Evolutionary conservation across 64 coral and sea anemone genomes (phyloP).

Genomic region (Acropora yongei): DNA sequence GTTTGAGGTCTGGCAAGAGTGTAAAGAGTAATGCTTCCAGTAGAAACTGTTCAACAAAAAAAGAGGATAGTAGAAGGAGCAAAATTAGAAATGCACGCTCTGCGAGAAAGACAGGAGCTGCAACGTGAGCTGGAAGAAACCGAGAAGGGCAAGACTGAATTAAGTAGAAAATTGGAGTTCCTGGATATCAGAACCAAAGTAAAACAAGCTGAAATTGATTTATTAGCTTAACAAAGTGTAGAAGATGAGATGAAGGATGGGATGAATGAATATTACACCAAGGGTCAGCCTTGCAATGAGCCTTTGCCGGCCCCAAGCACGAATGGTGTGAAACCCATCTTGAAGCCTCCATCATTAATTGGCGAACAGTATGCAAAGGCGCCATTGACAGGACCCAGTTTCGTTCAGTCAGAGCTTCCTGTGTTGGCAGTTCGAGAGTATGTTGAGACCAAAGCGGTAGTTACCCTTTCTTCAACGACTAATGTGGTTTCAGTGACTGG

Average conservation of each 20-base stretch:
- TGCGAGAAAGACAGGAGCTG: conserved; percentile 50
- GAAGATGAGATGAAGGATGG: conserved; percentile 1
- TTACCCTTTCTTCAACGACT: too few species aligned
- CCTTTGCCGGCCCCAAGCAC: neutral
- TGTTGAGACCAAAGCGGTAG: too few species aligned
- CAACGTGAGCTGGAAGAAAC: conserved; percentile 34
- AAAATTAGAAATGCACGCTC: conserved; percentile 40
- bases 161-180: conserved; percentile 17
- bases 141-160: conserved; percentile 25
- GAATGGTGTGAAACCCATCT: neutral
- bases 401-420: too few species aligned
- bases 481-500: too few species aligned
- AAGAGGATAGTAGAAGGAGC: conserved; percentile 5
- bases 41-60: conserved; percentile 22
- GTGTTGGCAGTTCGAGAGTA: too few species aligned
- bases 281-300: neutral
- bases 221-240: neutral
- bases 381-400: too few species aligned
- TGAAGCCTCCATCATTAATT: neutral
- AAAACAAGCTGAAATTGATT: conserved; percentile 27
- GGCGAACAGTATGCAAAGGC: neutral
- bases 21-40: conserved; percentile 18
- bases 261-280: conserved; percentile 5
- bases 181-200: conserved; percentile 30
- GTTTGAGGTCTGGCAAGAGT: conserved; percentile 31